phyloP scores from a whole-genome alignment of 2,113 vertebrate genomes.

The Echinops telfairi region DNA sequence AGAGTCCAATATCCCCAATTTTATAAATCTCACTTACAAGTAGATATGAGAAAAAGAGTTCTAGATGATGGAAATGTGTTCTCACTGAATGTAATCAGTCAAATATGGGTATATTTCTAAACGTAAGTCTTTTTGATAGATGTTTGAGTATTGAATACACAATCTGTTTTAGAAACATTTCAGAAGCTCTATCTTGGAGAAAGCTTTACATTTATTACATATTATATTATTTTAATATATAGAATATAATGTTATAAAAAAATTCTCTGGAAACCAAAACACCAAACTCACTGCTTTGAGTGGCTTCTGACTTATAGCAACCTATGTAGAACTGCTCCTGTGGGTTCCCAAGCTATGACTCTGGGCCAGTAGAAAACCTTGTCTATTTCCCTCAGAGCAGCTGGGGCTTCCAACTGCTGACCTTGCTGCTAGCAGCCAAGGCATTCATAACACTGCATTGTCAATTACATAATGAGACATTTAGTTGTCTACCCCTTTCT shows the following conservation, averaged over 20 bases:
- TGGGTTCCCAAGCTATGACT: too few species aligned
- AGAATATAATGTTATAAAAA: background rate
- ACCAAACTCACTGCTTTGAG: too few species aligned
- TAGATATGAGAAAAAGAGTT: background rate
- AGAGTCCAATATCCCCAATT: background rate
- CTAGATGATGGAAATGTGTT: background rate
- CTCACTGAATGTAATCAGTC: background rate
- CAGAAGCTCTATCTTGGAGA: background rate
- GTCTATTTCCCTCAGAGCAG: too few species aligned
- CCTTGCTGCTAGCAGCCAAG: too few species aligned
- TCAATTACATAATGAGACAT: too few species aligned
- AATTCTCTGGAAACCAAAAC: background rate
- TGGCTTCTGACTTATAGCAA: too few species aligned
- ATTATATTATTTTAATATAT: background rate
- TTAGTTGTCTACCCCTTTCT: background rate
- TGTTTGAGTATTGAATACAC: background rate
- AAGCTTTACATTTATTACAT: background rate
- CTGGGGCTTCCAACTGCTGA: too few species aligned
- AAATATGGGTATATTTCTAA: background rate
- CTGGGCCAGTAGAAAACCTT: too few species aligned
- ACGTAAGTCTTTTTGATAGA: background rate
- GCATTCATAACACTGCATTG: too few species aligned
- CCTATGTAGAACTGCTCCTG: too few species aligned
- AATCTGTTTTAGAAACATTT: background rate
- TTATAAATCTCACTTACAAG: background rate